Base-by-base conservation (phyloP, 2,888 invertebrate species). In the Agriopis aurantiaria region DNA sequence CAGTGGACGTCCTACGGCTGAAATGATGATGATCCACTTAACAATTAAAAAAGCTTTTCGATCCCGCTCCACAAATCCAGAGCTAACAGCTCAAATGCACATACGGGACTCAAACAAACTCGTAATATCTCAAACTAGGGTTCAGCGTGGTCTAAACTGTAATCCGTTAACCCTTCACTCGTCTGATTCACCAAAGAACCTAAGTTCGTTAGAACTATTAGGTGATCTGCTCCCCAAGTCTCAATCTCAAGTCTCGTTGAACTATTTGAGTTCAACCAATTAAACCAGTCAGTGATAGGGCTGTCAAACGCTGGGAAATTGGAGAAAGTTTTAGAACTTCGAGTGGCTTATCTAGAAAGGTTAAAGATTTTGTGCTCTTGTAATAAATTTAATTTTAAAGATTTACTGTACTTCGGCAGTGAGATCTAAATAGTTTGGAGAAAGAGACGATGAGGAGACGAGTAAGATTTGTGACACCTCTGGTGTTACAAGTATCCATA, bases 141-240 rank as follows among this genome's bases (percentile, higher is more conserved):
- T 11, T 57, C 56, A 55, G 45, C 14, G n/a, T 53, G 23, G 52
- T 10, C 43, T 53, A 6, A 58, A 45, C 68, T 48, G 68, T 65
- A 68, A 72, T 60, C 63, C 58, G 40, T 46, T 52, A 60, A 68
- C 58, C 65, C 62, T 68, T 72, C 71, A 73, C 73, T 73, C 65
- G 70, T 75, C 75, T 78, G 75, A 78, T 80, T 76, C 74, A 41
- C 70, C 65, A 70, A 77, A 77, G 76, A 77, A 75, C 74, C 73
- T 46, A 60, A 61, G 52, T 49, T 61, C 41, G 41, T 57, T 46
- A n/a, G 62, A 53, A 62, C 62, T 62, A 52, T 62, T 53, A 45
- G 52, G 52, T 62, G 52, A 62, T 62, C 61, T 62, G 61, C 56
- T n/a, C 63, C 14, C 8, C 60, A 17, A 61, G 66, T 55, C 66